A percentile compares a stretch with the other conserved stretches of the same genome.
These are phyloP conservation scores for Sceloporus tristichus DNA, from an alignment of 2,113 vertebrate species.

Conservation along the genomic window DNA sequence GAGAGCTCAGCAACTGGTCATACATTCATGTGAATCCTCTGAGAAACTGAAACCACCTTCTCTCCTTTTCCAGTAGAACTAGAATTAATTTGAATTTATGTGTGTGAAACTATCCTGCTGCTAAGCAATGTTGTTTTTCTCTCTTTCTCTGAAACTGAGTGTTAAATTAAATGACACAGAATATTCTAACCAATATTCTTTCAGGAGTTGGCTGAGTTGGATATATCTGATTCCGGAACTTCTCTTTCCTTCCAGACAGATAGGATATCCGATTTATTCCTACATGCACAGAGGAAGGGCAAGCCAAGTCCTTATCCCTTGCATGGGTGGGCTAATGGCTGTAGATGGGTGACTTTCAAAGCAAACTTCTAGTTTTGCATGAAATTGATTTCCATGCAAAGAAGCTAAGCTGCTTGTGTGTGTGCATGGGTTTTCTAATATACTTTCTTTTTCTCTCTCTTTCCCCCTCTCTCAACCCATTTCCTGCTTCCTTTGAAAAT, in stretches of 20 bases:
- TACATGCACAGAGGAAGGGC: slow-evolving; percentile 83
- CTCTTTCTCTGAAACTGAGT: slow-evolving; percentile 59
- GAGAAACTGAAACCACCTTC: slow-evolving; percentile 66
- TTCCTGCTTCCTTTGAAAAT: slow-evolving; percentile 78
- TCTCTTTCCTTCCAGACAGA: slow-evolving; percentile 75
- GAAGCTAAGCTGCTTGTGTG: slow-evolving; percentile 69
- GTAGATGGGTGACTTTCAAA: slow-evolving; percentile 68
- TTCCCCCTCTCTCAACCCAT: slow-evolving; percentile 56
- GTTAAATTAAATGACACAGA: slow-evolving; percentile 71
- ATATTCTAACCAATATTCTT: slow-evolving; percentile 84
- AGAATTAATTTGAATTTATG: slow-evolving; percentile 70
- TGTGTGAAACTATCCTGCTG: slow-evolving; percentile 56
- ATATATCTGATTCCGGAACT: slow-evolving; percentile 81
- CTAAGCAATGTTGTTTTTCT: slow-evolving; percentile 27
- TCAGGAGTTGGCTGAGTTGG: slow-evolving; percentile 74
- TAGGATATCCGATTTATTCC: slow-evolving; percentile 65
- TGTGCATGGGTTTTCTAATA: slow-evolving; percentile 73
- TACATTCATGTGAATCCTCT: slow-evolving; percentile 69
- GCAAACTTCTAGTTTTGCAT: slow-evolving; percentile 82
- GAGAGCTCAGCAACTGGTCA: slow-evolving; percentile 52
- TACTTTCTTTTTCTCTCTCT: slow-evolving; percentile 73
- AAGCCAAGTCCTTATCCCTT: slow-evolving; percentile 71
- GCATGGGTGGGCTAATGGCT: slow-evolving; percentile 79
- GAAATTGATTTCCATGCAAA: slow-evolving; percentile 85
- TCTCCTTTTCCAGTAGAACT: slow-evolving; percentile 55